Evolutionary conservation across 1,140 invertebrate genomes (phyloP), one percentile per base, ranked within the genome.

Genomic region (Plodia interpunctella): DNA sequence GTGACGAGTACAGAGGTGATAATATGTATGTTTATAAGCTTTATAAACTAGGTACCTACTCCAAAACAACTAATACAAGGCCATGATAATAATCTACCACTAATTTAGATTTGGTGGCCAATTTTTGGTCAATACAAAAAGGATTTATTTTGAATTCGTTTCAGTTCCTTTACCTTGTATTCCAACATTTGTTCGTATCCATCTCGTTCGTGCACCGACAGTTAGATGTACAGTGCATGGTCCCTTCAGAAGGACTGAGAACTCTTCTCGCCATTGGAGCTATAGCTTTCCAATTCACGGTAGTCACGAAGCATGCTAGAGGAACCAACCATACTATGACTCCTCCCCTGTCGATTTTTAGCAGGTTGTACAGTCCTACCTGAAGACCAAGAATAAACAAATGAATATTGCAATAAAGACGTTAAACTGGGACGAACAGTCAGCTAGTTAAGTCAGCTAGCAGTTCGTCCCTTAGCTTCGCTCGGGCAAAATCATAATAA

Each of bases 231-330:
- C 83, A 87, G 0, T 63, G 56, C 5, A 63, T 53, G 9, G 66
- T 56, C 0, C 49, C 62, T 1, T 80, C 74, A 2, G 71, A 55
- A 0, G 63, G 57, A 4, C 62, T 64, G 2, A 88, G 64, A 1
- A 85, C 73, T 30, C 78, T 83, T 6, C 83, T 69, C 65, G 92
- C 87, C 15, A 86, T 90, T 0, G 84, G 91, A 2, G 92, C 92
- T 32, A 97, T 94, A 20, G 87, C 70, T 51, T 92, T 89, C 97
- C 97, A 98, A 72, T 97, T 93, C n/a, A 98, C 92, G 0, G 95
- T 96, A 58, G 96, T 91, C 21, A 94, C 92, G 83, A 94, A 97
- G 80, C 97, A 98, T 0, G 98, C 91, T 19, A 92, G 90, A 0
- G 94, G 93, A 77, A 96, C 96, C 66, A 94, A 94, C 66, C 94